Conservation (phyloP, 2,113 vertebrate genomes). For the Antechinus stuartii region DNA sequence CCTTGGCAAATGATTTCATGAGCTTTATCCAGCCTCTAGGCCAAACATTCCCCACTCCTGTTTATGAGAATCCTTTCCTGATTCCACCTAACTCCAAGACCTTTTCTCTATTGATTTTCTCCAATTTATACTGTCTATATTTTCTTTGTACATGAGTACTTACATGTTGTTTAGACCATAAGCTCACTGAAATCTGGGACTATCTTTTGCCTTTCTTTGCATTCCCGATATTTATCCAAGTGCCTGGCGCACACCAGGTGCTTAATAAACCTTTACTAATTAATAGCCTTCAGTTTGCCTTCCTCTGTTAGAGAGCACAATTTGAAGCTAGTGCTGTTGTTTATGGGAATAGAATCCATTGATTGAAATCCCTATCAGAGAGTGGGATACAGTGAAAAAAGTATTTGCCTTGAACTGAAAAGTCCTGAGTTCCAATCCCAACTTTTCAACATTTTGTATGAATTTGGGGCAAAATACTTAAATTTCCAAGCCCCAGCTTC, state of each 20-base stretch:
- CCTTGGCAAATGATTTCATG: no score
- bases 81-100: not conserved
- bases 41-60: no score
- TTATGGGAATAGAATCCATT: not conserved
- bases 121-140: not conserved
- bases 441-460: not conserved
- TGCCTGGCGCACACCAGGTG: not conserved
- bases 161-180: not conserved
- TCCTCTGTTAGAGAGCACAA: not conserved
- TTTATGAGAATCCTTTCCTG: not conserved
- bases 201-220: not conserved
- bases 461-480: not conserved
- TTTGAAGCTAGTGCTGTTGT: not conserved
- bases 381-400: not conserved
- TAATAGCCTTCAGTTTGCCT: slow-evolving; percentile 4
- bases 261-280: not conserved
- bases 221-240: not conserved
- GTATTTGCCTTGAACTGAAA: not conserved
- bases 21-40: no score
- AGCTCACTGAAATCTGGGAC: not conserved
- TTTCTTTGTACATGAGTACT: not conserved
- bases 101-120: not conserved
- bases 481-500: not conserved
- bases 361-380: not conserved
- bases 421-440: not conserved